phyloP scores from a whole-genome alignment of 2,888 invertebrate species.

The Epinotia demarniana region DNA sequence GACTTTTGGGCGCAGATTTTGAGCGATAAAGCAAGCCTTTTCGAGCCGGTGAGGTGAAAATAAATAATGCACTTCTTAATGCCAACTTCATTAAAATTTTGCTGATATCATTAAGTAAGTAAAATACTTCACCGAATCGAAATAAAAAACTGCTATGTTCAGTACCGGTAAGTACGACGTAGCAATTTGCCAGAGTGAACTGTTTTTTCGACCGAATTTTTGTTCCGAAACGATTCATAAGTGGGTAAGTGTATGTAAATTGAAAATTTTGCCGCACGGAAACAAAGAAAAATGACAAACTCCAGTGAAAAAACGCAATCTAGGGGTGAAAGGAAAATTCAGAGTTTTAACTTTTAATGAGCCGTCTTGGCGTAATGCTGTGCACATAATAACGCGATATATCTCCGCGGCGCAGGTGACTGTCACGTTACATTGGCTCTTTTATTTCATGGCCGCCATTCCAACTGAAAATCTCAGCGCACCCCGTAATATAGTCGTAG shows the following conservation, averaged over 20 bases:
- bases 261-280: slow-evolving; percentile 62
- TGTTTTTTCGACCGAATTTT: slow-evolving; percentile 63
- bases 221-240: slow-evolving; percentile 67
- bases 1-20: too few species aligned
- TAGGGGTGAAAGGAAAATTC: slow-evolving; percentile 56
- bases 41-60: too few species aligned
- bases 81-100: background rate
- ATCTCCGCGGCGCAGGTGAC: slow-evolving; percentile 63
- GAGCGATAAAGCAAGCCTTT: too few species aligned
- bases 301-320: slow-evolving; percentile 60
- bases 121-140: slow-evolving; percentile 34
- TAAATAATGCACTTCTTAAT: slow-evolving; percentile 8
- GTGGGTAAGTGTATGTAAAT: slow-evolving; percentile 63
- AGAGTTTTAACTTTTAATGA: slow-evolving; percentile 64
- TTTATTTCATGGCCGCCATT: slow-evolving; percentile 68
- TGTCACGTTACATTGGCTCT: slow-evolving; percentile 59
- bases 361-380: slow-evolving; percentile 56
- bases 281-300: slow-evolving; percentile 61
- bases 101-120: slow-evolving; percentile 26
- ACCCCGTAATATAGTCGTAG: slow-evolving; percentile 57
- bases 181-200: slow-evolving; percentile 56
- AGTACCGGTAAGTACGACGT: slow-evolving; percentile 13
- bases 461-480: slow-evolving; percentile 61
- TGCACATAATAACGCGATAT: slow-evolving; percentile 62
- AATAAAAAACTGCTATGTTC: slow-evolving; percentile 36